Percentiles rank a stretch among this genome's conserved stretches.
These are phyloP conservation scores for Oreortyx pictus DNA, from an alignment of 2,797 vertebrate genomes.

Conservation along the genomic window DNA sequence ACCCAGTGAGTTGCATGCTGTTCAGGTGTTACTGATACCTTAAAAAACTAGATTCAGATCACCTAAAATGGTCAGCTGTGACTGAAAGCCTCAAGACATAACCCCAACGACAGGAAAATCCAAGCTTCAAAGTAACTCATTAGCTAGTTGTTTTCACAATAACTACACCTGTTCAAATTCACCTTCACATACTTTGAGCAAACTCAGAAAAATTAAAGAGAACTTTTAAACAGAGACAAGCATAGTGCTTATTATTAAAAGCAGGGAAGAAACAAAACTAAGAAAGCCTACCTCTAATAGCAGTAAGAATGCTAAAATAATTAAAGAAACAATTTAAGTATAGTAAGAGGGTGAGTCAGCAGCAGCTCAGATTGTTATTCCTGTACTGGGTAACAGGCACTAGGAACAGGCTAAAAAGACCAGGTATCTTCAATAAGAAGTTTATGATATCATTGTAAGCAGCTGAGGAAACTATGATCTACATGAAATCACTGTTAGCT, in stretches of 20 bases:
- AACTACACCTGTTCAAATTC: background rate
- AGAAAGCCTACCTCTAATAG: background rate
- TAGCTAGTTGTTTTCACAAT: background rate
- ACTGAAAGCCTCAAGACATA: background rate
- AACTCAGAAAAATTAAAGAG: background rate
- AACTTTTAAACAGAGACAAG: background rate
- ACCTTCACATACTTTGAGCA: background rate
- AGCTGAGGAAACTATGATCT: background rate
- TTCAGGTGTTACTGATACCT: background rate
- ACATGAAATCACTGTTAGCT: background rate
- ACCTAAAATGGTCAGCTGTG: background rate
- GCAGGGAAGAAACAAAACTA: background rate
- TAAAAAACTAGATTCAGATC: background rate
- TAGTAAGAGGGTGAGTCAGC: background rate
- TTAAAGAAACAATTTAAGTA: background rate
- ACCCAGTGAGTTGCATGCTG: background rate
- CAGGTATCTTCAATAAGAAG: background rate
- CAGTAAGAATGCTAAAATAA: background rate
- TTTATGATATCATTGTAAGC: background rate
- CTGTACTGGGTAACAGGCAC: background rate
- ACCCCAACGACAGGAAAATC: background rate
- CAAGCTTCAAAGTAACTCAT: background rate
- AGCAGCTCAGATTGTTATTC: background rate
- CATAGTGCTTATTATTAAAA: background rate
- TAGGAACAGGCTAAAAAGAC: background rate